Evolutionary conservation across 2,113 vertebrate species (phyloP), one percentile per base, ranked within the genome.

Genomic region (Butorides virescens): DNA sequence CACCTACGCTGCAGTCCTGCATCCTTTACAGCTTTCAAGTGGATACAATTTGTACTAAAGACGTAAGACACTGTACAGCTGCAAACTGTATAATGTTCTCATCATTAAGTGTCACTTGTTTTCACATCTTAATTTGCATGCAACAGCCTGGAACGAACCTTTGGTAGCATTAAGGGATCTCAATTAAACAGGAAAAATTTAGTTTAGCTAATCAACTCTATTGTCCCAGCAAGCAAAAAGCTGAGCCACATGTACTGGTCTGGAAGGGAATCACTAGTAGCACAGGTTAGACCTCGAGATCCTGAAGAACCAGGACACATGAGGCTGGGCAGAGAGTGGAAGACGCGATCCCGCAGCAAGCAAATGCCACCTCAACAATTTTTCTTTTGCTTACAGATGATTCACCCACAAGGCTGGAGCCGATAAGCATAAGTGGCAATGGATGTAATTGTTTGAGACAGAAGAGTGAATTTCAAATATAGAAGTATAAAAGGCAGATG

Each of bases 91-190:
- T 87, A 80, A 93, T 92, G 76, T 66, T 91, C 86, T 80, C 94
- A 91, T 95, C 95, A 95, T 97, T 89, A 97, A 97, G 89, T 91
- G 77, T 76, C 95, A 76, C 92, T 97, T 96, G 95, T 96, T 97
- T 97, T 91, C 91, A 90, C 37, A 2, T 90, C 89, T 97, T 83
- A 50, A 95, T 97, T 96, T 95, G 93, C 91, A 97, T 92, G 87
- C 77, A 97, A 95, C 94, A 97, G 97, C 91, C 81, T 86, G 81
- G 66, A 95, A 88, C 8, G 23, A 96, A 92, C 94, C 94, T 95
- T 59, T 67, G 70, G 74, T 90, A 95, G 74, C 59, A 70, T 91
- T 91, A 95, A 94, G 89, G 84, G 15, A 91, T 92, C 91, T 93
- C 96, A 94, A 80, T 91, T 86, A 66, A 79, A 84, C n/a, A 80